Conservation (phyloP, 92 coral and sea anemone genomes). For the Ricordea florida region DNA sequence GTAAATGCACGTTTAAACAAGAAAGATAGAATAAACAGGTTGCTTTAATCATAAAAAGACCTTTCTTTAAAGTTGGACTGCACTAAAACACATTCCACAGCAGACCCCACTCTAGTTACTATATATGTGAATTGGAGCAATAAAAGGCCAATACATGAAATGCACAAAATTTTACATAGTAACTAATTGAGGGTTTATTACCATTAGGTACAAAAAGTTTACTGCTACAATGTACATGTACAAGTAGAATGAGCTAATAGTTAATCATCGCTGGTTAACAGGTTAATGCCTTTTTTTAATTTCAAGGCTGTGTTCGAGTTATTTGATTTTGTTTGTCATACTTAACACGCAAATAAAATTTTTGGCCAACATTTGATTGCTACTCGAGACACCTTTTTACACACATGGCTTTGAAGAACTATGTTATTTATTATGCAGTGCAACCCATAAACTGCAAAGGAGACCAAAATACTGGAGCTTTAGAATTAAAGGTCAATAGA, state of each 20-base stretch:
- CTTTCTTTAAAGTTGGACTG: not conserved
- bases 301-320: not conserved
- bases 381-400: slow-evolving; percentile 7
- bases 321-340: slow-evolving; percentile 8
- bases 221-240: slow-evolving; percentile 22
- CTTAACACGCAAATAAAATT: slow-evolving; percentile 10
- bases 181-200: slow-evolving; percentile 8
- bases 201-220: slow-evolving; percentile 7
- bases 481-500: no score
- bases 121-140: no score
- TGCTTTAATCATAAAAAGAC: not conserved
- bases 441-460: slow-evolving; percentile 10
- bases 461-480: no score
- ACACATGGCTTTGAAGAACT: slow-evolving; percentile 1
- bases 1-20: not conserved
- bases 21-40: not conserved
- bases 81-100: not conserved
- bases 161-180: slow-evolving; percentile 1
- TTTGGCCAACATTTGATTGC: slow-evolving; percentile 3
- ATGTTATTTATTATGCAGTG: slow-evolving; percentile 10
- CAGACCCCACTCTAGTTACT: not conserved
- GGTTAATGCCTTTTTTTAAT: slow-evolving; percentile 2
- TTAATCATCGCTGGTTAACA: slow-evolving; percentile 8
- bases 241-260: slow-evolving; percentile 9
- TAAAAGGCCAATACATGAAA: slow-evolving; percentile 4